A percentile compares a stretch with the other conserved stretches of the same genome.
Evolutionary conservation across 2,888 invertebrate genomes (phyloP).

Genomic region (Thymelicus acteon): DNA sequence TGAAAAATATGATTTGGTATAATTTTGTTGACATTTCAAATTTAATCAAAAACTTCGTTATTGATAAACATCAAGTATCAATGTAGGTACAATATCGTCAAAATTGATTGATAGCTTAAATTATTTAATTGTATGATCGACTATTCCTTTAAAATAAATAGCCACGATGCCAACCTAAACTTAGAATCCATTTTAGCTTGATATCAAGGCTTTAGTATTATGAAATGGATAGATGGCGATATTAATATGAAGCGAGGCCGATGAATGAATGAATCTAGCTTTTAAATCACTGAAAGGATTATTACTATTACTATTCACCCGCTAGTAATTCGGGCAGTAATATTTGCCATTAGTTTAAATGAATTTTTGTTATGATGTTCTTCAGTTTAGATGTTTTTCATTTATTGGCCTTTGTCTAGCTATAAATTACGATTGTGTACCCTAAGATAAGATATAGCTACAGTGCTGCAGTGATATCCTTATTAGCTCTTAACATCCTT

Average conservation of each 20-base stretch:
- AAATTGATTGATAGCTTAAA: constrained; percentile 17
- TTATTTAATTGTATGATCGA: background rate
- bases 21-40: no score
- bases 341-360: background rate
- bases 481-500: no score
- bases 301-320: background rate
- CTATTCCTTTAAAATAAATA: constrained; percentile 41
- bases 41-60: background rate
- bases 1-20: no score
- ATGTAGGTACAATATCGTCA: constrained; percentile 18
- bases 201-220: constrained; percentile 66
- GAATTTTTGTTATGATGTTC: background rate
- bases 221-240: constrained; percentile 52
- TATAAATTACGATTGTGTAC: no score
- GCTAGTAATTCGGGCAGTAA: background rate
- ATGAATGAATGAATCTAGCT: constrained; percentile 20
- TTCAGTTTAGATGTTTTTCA: background rate
- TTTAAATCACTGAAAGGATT: constrained; percentile 41
- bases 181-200: constrained; percentile 51
- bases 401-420: background rate
- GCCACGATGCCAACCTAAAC: constrained; percentile 58
- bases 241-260: constrained; percentile 61
- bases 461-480: no score
- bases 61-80: background rate
- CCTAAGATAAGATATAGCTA: no score